A percentile compares a stretch with the other conserved stretches of the same genome.
These are phyloP conservation scores for Trematomus loennbergii DNA, from an alignment of 2,113 vertebrate genomes.

Conservation along the genomic window DNA sequence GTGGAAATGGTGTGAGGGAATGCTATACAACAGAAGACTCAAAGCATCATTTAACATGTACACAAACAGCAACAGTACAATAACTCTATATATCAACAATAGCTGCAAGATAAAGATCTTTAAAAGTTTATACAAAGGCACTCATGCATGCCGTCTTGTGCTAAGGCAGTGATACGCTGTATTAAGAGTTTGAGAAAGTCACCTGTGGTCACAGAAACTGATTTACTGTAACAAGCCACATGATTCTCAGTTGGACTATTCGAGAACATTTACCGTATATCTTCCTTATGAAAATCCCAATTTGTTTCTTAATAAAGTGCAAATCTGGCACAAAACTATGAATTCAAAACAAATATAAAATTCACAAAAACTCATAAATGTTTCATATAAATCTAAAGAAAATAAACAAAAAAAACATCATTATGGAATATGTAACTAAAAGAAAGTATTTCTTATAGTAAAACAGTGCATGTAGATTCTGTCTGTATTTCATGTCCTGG, in stretches of 20 bases:
- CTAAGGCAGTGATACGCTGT: constrained; percentile 79
- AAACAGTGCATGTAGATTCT: constrained; percentile 66
- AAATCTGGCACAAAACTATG: constrained; percentile 78
- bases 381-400: constrained; percentile 29
- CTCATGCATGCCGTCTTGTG: constrained; percentile 56
- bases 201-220: constrained; percentile 39
- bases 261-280: not conserved
- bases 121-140: constrained; percentile 57
- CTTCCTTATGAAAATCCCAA: constrained; percentile 34
- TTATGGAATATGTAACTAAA: constrained; percentile 9
- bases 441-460: constrained; percentile 7
- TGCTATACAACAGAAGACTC: constrained; percentile 44
- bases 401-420: not conserved
- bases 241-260: constrained; percentile 5
- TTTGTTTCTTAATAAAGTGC: constrained; percentile 82
- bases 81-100: constrained; percentile 41
- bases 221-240: constrained; percentile 29
- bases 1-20: constrained; percentile 48
- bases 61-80: constrained; percentile 41
- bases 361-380: constrained; percentile 44
- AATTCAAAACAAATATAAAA: constrained; percentile 39
- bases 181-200: constrained; percentile 31
- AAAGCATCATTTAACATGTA: constrained; percentile 23
- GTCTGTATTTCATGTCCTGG: constrained; percentile 32
- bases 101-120: constrained; percentile 45